Conservation (phyloP, 2,797 vertebrate genomes). For the Anguilla megastoma region DNA sequence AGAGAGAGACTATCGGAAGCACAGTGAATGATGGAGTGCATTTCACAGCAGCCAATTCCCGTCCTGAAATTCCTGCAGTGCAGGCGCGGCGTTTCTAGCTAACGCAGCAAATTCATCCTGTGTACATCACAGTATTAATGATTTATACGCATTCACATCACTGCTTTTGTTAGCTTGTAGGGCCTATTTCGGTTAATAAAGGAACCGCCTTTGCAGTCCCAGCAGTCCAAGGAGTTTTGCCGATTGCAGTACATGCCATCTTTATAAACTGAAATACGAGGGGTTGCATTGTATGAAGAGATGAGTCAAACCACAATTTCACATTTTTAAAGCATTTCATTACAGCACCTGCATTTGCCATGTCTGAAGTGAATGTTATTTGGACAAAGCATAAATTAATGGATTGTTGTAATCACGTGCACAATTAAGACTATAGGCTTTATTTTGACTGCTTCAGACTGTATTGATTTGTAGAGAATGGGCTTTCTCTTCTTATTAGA, state of each 20-base stretch:
- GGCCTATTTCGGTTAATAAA: constrained; percentile 68
- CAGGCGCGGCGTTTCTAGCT: constrained; percentile 64
- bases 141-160: constrained; percentile 67
- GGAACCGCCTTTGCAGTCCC: constrained; percentile 64
- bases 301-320: neutral
- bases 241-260: constrained; percentile 49
- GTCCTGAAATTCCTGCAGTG: constrained; percentile 64
- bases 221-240: constrained; percentile 61
- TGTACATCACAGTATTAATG: constrained; percentile 67
- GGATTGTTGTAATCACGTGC: constrained; percentile 29
- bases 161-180: constrained; percentile 65
- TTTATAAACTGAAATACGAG: constrained; percentile 68
- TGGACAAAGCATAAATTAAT: constrained; percentile 60
- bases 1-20: constrained; percentile 50
- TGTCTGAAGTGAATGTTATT: constrained; percentile 56
- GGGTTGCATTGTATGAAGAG: neutral
- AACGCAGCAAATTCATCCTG: constrained; percentile 65
- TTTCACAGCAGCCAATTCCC: constrained; percentile 68
- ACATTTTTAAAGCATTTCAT: neutral
- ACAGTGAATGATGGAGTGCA: constrained; percentile 60
- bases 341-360: constrained; percentile 45
- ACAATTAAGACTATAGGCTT: neutral
- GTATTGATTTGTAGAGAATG: neutral
- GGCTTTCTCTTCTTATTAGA: neutral
- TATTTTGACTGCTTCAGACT: neutral